Conservation (phyloP, 2,888 invertebrate species). For the Diarsia dahlii region DNA sequence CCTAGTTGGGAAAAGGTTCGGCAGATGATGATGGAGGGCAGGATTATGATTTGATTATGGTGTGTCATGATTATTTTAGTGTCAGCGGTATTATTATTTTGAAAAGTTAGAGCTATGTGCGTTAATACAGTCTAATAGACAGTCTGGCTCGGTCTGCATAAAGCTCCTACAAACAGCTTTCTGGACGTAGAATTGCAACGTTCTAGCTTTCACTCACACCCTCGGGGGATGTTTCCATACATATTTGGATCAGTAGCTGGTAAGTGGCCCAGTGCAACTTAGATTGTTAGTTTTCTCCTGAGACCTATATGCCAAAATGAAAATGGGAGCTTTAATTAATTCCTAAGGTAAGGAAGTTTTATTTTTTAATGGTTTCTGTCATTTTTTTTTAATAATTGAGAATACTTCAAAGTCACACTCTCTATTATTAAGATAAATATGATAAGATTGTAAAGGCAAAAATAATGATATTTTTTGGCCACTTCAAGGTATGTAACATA, state of each 20-base stretch:
- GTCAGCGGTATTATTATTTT: not conserved
- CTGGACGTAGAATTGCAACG: conserved; percentile 13
- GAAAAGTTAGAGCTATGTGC: not conserved
- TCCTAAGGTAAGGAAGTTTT: not conserved
- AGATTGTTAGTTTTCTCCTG: conserved; percentile 5
- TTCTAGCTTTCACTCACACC: conserved; percentile 13
- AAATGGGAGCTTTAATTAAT: not conserved
- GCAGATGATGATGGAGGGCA: not conserved
- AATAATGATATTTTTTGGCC: not conserved
- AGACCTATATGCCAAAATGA: not conserved
- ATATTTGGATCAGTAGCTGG: conserved; percentile 10
- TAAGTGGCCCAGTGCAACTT: conserved; percentile 21
- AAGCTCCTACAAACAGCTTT: not conserved
- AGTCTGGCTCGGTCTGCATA: not conserved
- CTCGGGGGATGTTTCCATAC: conserved; percentile 15
- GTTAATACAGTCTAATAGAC: not conserved
- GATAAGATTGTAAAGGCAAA: too few species aligned
- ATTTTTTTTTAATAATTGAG: not conserved
- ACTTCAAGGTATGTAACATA: not conserved
- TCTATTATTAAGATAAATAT: not conserved
- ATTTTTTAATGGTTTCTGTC: not conserved
- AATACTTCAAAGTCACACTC: not conserved
- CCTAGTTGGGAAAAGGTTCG: not conserved
- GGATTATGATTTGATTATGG: not conserved
- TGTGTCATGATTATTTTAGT: not conserved